Percentiles rank a stretch among this genome's conserved stretches.
Evolutionary conservation across 2,888 invertebrate species (phyloP).

Genomic region (Hedychridium roseum): DNA sequence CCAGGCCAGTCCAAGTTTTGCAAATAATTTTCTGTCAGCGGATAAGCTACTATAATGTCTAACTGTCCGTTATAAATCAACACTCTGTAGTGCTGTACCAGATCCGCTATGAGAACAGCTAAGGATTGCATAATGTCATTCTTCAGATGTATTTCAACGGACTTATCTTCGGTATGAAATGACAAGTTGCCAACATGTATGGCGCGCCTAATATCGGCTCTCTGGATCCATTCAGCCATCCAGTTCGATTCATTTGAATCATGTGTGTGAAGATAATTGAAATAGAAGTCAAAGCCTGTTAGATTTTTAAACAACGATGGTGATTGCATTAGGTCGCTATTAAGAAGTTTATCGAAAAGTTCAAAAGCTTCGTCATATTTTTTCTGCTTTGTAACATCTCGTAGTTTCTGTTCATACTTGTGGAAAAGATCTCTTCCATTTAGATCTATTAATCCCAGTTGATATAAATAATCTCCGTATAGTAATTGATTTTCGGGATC

Average conservation of each 20-base stretch:
- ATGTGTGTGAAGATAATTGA: slow-evolving; percentile 74
- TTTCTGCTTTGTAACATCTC: slow-evolving; percentile 70
- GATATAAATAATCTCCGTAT: slow-evolving; percentile 83
- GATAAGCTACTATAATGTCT: slow-evolving; percentile 91
- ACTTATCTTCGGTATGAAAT: slow-evolving; percentile 70
- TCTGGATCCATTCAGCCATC: slow-evolving; percentile 73
- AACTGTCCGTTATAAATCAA: slow-evolving; percentile 90
- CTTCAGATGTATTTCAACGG: slow-evolving; percentile 77
- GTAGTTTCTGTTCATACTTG: slow-evolving; percentile 69
- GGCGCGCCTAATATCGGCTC: slow-evolving; percentile 71
- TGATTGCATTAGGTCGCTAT: slow-evolving; percentile 71
- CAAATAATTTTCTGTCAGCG: slow-evolving; percentile 82
- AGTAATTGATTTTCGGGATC: slow-evolving; percentile 81
- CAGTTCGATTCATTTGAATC: slow-evolving; percentile 66
- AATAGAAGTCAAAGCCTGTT: slow-evolving; percentile 80
- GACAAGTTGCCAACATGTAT: slow-evolving; percentile 86
- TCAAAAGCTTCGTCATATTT: slow-evolving; percentile 77
- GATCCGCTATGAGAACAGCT: slow-evolving; percentile 74
- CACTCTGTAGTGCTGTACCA: slow-evolving; percentile 74
- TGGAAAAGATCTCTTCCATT: slow-evolving; percentile 71
- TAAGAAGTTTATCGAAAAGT: slow-evolving; percentile 75
- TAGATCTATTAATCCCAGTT: slow-evolving; percentile 76
- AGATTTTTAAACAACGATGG: slow-evolving; percentile 75
- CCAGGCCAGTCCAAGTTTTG: slow-evolving; percentile 66
- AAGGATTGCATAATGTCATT: slow-evolving; percentile 85